phyloP scores from a whole-genome alignment of 1,140 invertebrate species.

The Marisa cornuarietis region DNA sequence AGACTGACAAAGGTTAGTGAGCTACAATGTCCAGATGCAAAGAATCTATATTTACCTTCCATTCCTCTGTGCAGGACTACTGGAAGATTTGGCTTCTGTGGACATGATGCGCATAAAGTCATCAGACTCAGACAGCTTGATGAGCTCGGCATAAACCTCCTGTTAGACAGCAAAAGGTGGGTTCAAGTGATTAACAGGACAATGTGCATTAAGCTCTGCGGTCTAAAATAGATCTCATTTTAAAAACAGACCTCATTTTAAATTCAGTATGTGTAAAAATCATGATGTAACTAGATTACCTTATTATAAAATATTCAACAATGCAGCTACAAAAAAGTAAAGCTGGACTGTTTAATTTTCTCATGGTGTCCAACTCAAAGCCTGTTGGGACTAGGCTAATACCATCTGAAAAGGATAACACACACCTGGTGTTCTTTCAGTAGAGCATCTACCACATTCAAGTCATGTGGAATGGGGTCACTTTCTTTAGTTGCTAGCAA shows the following conservation, averaged over 20 bases:
- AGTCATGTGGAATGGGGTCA: slow-evolving; percentile 81
- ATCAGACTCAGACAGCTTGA: slow-evolving; percentile 16
- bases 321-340: no score
- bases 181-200: no score
- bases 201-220: no score
- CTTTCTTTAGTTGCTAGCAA: slow-evolving; percentile 85
- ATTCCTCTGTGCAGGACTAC: slow-evolving; percentile 9
- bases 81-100: slow-evolving; percentile 5
- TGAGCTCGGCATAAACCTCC: slow-evolving; percentile 17
- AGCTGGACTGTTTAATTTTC: no score
- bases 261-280: neutral
- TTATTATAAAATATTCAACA: no score
- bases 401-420: neutral
- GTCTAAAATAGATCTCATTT: no score
- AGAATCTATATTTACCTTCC: slow-evolving; percentile 11
- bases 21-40: no score
- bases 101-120: slow-evolving; percentile 24
- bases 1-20: no score
- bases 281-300: neutral
- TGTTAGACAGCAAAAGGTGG: neutral
- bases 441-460: slow-evolving; percentile 61
- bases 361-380: no score
- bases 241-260: no score
- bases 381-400: no score
- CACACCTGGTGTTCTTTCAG: slow-evolving; percentile 63